A percentile compares a stretch with the other conserved stretches of the same genome.
Evolutionary conservation across 2,888 invertebrate genomes (phyloP).

Genomic region (Rutpela maculata): DNA sequence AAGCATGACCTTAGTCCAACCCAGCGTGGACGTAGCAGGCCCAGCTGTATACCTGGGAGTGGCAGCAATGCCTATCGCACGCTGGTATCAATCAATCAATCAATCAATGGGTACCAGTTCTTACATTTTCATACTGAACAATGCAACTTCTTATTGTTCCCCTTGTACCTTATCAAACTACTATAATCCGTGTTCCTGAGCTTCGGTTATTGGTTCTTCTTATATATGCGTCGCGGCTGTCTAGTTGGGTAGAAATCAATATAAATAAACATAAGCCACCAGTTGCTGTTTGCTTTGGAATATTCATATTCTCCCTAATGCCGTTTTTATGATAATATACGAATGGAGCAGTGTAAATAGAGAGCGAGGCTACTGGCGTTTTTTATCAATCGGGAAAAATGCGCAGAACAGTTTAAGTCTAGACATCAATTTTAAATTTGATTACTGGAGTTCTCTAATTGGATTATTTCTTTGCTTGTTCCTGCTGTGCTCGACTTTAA

Average conservation of each 20-base stretch:
- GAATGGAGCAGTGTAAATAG: background rate
- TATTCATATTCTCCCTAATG: conserved; percentile 8
- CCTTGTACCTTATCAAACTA: background rate
- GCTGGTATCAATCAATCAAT: no score
- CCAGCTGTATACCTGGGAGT: no score
- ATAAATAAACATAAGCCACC: conserved; percentile 16
- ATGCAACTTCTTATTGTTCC: background rate
- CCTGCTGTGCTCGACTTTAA: background rate
- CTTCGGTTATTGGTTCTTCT: background rate
- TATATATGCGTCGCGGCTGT: background rate
- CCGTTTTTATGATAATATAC: conserved; percentile 10
- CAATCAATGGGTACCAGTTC: no score
- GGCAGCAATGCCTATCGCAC: no score
- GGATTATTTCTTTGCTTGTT: background rate
- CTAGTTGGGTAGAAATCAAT: conserved; percentile 13
- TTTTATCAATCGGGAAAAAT: conserved; percentile 3
- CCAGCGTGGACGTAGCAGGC: no score
- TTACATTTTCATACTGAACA: no score
- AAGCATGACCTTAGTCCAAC: no score
- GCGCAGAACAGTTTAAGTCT: background rate
- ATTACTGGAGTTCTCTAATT: background rate
- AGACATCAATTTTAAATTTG: background rate
- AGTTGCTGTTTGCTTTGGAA: conserved; percentile 19
- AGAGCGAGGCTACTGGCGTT: background rate
- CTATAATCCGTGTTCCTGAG: background rate